Evolutionary conservation across 2,888 invertebrate genomes (phyloP).

Genomic region (Agapostemon virescens): DNA sequence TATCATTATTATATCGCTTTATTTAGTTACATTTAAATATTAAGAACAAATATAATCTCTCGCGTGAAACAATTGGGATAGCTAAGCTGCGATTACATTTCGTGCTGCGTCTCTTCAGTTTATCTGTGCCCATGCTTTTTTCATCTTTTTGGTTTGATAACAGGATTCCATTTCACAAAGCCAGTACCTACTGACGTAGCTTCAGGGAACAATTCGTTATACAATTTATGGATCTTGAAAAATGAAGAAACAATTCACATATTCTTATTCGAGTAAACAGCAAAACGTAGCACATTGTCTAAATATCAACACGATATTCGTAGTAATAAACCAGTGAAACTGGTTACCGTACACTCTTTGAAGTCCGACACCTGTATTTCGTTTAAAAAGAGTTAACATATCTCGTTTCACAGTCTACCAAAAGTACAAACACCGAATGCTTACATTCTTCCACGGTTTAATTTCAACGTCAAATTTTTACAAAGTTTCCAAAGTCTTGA

Average conservation of each 20-base stretch:
- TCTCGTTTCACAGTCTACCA: too few species aligned
- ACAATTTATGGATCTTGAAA: not conserved
- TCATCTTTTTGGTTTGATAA: not conserved
- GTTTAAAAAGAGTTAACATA: too few species aligned
- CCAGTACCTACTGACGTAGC: not conserved
- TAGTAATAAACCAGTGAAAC: not conserved
- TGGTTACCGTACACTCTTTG: too few species aligned
- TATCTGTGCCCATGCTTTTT: not conserved
- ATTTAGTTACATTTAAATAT: not conserved
- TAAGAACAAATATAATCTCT: not conserved
- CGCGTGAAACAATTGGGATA: not conserved
- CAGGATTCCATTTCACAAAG: not conserved
- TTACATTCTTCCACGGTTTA: too few species aligned
- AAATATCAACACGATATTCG: not conserved
- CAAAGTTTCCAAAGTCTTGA: too few species aligned
- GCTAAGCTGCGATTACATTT: not conserved
- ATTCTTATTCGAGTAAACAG: not conserved
- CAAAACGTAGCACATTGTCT: not conserved
- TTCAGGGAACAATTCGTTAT: not conserved
- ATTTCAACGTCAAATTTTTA: too few species aligned
- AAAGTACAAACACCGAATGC: too few species aligned
- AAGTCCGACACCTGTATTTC: too few species aligned
- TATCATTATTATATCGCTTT: too few species aligned
- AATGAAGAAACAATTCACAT: not conserved
- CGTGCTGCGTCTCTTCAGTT: not conserved